Percentiles rank a stretch among this genome's conserved stretches.
phyloP scores from a whole-genome alignment of 2,888 invertebrate species.

The Quadroppia sp. region DNA sequence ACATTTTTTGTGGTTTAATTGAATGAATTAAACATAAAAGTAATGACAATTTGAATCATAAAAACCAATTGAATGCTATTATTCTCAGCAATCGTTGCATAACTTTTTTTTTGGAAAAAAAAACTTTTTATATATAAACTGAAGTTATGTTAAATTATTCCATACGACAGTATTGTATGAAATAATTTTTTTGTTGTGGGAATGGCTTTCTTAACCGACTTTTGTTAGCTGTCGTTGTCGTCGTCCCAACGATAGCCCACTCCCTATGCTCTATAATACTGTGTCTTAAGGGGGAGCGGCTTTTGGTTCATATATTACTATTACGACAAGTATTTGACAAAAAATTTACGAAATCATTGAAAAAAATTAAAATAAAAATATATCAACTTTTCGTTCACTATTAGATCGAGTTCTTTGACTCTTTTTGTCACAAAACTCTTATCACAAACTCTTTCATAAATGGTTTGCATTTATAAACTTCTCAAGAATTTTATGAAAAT shows the following conservation, averaged over 20 bases:
- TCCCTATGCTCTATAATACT: background rate
- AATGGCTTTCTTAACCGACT: constrained; percentile 10
- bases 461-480: background rate
- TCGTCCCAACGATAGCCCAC: background rate
- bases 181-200: background rate
- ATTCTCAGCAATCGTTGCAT: too few species aligned
- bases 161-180: too few species aligned
- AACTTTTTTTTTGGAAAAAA: too few species aligned
- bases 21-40: too few species aligned
- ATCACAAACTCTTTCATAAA: background rate
- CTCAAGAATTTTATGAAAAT: background rate
- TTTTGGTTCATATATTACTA: background rate
- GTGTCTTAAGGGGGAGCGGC: background rate
- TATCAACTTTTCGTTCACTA: background rate
- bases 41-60: too few species aligned
- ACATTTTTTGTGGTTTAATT: too few species aligned
- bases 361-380: background rate
- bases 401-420: background rate
- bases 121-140: too few species aligned
- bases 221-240: too few species aligned
- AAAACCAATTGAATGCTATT: too few species aligned
- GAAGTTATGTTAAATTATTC: too few species aligned
- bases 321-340: background rate
- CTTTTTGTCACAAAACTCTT: background rate
- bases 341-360: background rate